Evolutionary conservation across 2,797 vertebrate genomes (phyloP).

Genomic region (Chiropotes sagulatus): DNA sequence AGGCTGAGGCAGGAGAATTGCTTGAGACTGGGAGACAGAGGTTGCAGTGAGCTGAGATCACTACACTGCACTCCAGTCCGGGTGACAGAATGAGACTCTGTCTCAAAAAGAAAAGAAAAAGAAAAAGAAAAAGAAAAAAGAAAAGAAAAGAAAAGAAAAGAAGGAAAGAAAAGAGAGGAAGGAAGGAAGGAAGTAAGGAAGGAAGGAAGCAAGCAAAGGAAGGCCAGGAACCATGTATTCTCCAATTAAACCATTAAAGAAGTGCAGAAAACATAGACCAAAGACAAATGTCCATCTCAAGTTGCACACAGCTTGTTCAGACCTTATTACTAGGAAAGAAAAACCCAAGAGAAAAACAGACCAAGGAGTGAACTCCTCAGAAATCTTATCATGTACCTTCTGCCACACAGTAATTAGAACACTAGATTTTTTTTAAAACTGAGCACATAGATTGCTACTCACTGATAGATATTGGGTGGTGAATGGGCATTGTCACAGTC

Average conservation of each 20-base stretch:
- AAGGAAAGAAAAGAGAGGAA: too few species aligned
- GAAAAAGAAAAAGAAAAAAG: too few species aligned
- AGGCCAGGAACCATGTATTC: constrained; percentile 1
- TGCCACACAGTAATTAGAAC: constrained; percentile 66
- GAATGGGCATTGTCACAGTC: constrained; percentile 31
- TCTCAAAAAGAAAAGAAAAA: background rate
- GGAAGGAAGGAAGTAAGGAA: too few species aligned
- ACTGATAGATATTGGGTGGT: constrained; percentile 60
- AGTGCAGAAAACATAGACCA: constrained; percentile 71
- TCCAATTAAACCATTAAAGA: constrained; percentile 68
- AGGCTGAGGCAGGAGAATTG: background rate
- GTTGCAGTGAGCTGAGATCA: background rate
- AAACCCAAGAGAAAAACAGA: constrained; percentile 72
- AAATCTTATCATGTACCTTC: constrained; percentile 71
- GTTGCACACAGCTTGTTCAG: constrained; percentile 20
- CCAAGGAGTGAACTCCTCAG: constrained; percentile 61
- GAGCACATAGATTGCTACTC: constrained; percentile 60
- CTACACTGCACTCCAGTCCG: background rate
- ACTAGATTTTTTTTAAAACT: constrained; percentile 59
- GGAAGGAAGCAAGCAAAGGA: too few species aligned
- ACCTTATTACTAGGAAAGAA: constrained; percentile 51
- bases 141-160: accelerated
- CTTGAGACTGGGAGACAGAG: background rate
- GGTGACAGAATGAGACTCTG: background rate
- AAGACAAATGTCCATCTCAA: constrained; percentile 73